These are phyloP conservation scores for Geophilus truncorum DNA, from an alignment of 2,888 invertebrate species.

Conservation along the genomic window DNA sequence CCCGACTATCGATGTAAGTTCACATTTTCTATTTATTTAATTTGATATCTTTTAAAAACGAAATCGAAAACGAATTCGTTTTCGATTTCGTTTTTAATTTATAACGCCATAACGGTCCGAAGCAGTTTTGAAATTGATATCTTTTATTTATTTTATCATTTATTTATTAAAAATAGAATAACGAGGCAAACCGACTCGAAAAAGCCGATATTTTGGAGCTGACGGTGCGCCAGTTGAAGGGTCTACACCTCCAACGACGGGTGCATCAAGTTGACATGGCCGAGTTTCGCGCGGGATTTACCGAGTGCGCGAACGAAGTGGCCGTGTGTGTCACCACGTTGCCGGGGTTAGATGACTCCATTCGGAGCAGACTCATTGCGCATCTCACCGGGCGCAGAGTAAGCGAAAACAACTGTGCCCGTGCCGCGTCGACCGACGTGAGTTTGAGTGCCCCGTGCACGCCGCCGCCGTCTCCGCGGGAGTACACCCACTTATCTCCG, in stretches of 20 bases:
- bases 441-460: neutral
- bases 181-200: conserved; percentile 29
- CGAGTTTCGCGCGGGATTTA: conserved; percentile 73
- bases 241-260: conserved; percentile 56
- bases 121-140: too few relatives aligned
- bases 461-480: conserved; percentile 17
- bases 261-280: conserved; percentile 56
- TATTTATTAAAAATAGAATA: neutral
- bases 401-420: too few relatives aligned
- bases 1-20: conserved; percentile 22
- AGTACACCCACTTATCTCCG: neutral
- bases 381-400: conserved; percentile 72
- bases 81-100: too few relatives aligned
- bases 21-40: neutral
- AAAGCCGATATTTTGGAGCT: conserved; percentile 75
- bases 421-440: too few relatives aligned
- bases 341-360: conserved; percentile 74
- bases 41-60: neutral
- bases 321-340: conserved; percentile 76
- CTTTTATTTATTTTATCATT: neutral
- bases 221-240: conserved; percentile 78
- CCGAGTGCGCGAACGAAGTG: conserved; percentile 82
- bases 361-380: conserved; percentile 81
- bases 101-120: too few relatives aligned
- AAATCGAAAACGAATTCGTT: too few relatives aligned